phyloP scores from a whole-genome alignment of 2,888 invertebrate genomes.

The Alloplasta piceator region DNA sequence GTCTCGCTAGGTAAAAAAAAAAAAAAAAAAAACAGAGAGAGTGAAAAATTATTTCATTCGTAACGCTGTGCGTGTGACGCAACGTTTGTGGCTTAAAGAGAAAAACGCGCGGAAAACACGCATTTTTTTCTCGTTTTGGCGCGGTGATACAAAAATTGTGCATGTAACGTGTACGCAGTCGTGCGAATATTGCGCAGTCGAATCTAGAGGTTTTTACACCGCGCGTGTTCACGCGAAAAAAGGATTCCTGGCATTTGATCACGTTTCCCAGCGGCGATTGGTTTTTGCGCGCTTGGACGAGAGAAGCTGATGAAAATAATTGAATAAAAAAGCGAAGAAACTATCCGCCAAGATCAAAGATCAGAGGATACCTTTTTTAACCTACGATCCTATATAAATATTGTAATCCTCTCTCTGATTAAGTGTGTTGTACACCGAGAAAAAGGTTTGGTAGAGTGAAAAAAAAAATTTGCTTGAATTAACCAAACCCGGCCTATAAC shows the following conservation, averaged over 20 bases:
- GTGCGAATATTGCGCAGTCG: conserved; percentile 6
- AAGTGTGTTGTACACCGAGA: too few species aligned
- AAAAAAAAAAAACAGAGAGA: conserved; percentile 22
- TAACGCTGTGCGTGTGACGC: conserved; percentile 18
- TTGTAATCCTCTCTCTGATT: conserved; percentile 23
- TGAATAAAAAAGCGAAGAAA: background rate
- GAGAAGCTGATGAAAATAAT: conserved; percentile 25
- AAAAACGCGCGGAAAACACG: background rate
- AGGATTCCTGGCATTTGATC: conserved; percentile 44
- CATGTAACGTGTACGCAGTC: conserved; percentile 1
- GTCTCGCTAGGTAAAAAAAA: too few species aligned
- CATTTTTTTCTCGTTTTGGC: conserved; percentile 19
- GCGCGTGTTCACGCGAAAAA: background rate
- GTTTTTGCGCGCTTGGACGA: conserved; percentile 10
- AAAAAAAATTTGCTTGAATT: too few species aligned
- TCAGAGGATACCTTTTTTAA: conserved; percentile 49
- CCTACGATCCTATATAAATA: conserved; percentile 37
- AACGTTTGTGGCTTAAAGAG: background rate
- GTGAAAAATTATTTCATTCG: conserved; percentile 22
- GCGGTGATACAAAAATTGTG: background rate
- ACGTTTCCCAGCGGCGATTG: conserved; percentile 57
- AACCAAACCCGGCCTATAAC: too few species aligned
- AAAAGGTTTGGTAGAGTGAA: too few species aligned
- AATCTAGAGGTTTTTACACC: background rate
- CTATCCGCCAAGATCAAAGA: conserved; percentile 22